phyloP scores from a whole-genome alignment of 2,888 invertebrate species.

The Morpho deidamia region DNA sequence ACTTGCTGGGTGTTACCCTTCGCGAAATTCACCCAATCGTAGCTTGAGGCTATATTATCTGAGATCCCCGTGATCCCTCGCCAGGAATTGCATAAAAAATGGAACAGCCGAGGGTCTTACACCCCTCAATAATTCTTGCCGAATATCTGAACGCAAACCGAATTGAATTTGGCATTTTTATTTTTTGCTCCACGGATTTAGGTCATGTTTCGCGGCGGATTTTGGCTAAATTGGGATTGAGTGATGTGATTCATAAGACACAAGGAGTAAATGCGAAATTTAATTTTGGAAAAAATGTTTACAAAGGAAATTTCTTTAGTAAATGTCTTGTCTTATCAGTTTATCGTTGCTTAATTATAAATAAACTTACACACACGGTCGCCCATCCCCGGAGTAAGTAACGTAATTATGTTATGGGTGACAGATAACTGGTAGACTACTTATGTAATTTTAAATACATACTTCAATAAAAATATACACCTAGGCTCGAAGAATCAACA shows the following conservation, averaged over 20 bases:
- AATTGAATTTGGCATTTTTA: conserved; percentile 29
- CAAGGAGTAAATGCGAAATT: too few species aligned
- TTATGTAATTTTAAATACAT: too few species aligned
- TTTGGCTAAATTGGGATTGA: conserved; percentile 3
- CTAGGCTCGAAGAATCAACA: too few species aligned
- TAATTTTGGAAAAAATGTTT: too few species aligned
- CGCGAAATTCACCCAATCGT: conserved; percentile 48
- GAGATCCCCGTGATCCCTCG: conserved; percentile 28
- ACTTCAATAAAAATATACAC: too few species aligned
- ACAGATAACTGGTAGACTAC: too few species aligned
- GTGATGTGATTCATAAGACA: background rate
- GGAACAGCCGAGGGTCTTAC: conserved; percentile 40
- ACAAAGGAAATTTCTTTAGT: too few species aligned
- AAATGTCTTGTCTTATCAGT: too few species aligned
- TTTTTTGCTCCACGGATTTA: conserved; percentile 14
- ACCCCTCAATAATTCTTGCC: conserved; percentile 32
- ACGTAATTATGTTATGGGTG: too few species aligned
- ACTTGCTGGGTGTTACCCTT: conserved; percentile 51
- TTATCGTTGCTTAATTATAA: too few species aligned
- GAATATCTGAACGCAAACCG: conserved; percentile 34
- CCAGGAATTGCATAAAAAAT: conserved; percentile 52
- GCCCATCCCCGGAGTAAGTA: too few species aligned
- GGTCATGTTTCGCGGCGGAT: conserved; percentile 9
- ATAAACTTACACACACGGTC: too few species aligned
- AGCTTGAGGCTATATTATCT: conserved; percentile 52